Evolutionary conservation across 2,797 vertebrate genomes (phyloP).

Genomic region (Sebastes cheni): DNA sequence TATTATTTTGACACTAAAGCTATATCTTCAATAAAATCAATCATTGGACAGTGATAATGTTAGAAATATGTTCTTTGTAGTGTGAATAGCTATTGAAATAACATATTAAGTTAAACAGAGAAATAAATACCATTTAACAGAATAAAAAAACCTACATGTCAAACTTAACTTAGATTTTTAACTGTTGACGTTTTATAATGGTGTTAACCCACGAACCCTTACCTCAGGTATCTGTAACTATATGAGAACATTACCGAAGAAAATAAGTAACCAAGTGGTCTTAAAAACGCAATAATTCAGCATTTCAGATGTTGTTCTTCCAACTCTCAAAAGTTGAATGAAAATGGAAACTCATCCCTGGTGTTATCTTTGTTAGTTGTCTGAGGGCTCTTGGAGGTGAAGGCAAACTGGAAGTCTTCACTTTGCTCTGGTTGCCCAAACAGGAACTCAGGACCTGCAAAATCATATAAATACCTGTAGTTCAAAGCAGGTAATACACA

Average conservation of each 20-base stretch:
- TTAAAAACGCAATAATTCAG: neutral
- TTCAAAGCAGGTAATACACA: neutral
- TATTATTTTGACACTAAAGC: slow-evolving; percentile 7
- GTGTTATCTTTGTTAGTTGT: slow-evolving; percentile 39
- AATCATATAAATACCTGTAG: neutral
- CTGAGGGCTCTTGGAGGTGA: slow-evolving; percentile 63
- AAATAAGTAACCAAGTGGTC: neutral
- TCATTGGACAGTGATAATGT: neutral
- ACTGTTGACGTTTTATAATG: neutral
- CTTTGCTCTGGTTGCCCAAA: slow-evolving; percentile 74
- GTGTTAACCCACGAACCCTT: neutral
- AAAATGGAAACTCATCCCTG: slow-evolving; percentile 76
- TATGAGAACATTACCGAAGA: neutral
- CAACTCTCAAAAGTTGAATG: slow-evolving; percentile 76
- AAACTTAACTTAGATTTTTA: neutral
- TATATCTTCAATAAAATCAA: slow-evolving; percentile 16
- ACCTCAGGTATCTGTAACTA: neutral
- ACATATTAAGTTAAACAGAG: neutral
- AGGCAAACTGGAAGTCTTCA: slow-evolving; percentile 80
- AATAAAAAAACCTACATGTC: neutral
- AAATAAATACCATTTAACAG: neutral
- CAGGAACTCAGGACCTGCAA: slow-evolving; percentile 72
- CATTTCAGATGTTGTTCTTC: neutral
- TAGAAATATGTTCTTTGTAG: neutral
- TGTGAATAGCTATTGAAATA: neutral